Base-by-base conservation (phyloP, 1,140 invertebrate species). In the Leptopilina clavipes region DNA sequence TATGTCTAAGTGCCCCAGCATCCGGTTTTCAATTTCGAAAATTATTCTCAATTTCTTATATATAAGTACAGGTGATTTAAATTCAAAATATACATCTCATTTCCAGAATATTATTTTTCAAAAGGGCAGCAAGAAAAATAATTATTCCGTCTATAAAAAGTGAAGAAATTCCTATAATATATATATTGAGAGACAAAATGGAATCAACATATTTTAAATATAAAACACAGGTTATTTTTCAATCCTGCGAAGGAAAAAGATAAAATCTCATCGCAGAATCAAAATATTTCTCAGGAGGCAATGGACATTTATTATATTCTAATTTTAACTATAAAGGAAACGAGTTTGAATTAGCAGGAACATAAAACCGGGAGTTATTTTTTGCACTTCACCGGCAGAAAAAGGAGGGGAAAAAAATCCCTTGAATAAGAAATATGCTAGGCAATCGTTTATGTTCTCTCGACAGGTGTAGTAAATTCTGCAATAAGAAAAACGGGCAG, bases 311-410 rank as follows among this genome's bases (percentile, higher is more conserved):
- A 71, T 31, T 71, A 43, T 37, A n/a, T 8, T 52, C 6, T 7
- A 52, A 17, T 7, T 52, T 52, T 52, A 8, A 52, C 14, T 17
- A n/a, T n/a, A 8, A 48, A 48, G 45, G 48, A 52, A 52, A 52
- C 48, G n/a, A n/a, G 48, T 52, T 52, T 52, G 48, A 52, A 52
- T 52, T 52, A 52, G 48, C 48, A 52, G 48, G 48, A n/a, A 17
- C 48, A 52, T 52, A 52, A 52, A 52, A 52, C 43, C 70, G n/a
- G 11, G 17, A 48, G 48, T 44, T 48, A 73, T 45, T 73, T 48
- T 73, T 31, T 73, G 11, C 45, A 44, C 70, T 75, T 77, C 7
- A 40, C 0, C 6, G 37, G 7, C 5, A 0, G 7, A 40, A 40
- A 40, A 40, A 8, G 5, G 37, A 40, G 6, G 25, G 6, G 7